Conservation (phyloP, 2,113 vertebrate species). For the Orycteropus afer region DNA sequence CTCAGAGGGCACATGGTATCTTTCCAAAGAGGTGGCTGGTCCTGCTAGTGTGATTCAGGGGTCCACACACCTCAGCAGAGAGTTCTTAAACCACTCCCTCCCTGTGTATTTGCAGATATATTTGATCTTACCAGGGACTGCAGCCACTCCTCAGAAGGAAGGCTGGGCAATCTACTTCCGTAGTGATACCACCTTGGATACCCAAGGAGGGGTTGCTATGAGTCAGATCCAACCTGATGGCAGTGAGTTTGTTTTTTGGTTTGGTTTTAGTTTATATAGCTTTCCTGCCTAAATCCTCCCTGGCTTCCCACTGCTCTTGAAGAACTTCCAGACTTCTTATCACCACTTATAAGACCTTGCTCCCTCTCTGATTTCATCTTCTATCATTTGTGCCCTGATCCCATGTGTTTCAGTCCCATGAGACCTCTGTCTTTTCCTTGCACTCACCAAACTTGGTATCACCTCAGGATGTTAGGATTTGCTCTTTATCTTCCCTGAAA, state of each 20-base stretch:
- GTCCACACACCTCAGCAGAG: neutral
- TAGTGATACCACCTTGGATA: no score
- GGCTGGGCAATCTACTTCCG: no score
- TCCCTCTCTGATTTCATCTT: no score
- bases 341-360: fast-evolving
- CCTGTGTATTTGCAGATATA: fast-evolving
- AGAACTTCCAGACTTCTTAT: neutral
- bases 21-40: constrained; percentile 69
- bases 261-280: neutral
- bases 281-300: neutral
- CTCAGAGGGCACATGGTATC: constrained; percentile 60
- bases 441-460: no score
- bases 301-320: neutral
- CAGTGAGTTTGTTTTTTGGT: no score
- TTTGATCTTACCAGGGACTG: neutral
- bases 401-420: fast-evolving
- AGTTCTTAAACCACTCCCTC: fast-evolving
- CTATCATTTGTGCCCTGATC: neutral
- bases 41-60: neutral
- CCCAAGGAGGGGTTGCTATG: no score
- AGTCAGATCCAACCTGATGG: no score
- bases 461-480: neutral
- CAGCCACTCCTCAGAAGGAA: no score
- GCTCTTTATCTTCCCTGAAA: neutral
- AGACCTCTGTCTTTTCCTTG: neutral